phyloP scores from a whole-genome alignment of 2,888 invertebrate species.

The Tribolium freemani region DNA sequence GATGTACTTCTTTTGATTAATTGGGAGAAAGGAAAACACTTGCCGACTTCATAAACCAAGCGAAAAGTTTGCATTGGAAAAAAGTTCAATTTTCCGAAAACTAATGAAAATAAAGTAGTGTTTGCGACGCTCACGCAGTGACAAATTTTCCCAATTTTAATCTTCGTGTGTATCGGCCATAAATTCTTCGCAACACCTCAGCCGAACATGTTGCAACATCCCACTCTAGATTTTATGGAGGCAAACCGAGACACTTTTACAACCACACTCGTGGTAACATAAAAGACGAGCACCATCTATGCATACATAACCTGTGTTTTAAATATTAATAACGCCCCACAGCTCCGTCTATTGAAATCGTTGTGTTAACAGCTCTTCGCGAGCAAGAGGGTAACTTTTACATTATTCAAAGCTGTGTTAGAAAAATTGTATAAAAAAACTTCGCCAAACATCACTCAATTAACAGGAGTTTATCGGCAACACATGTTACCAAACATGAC shows the following conservation, averaged over 20 bases:
- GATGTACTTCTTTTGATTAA: slow-evolving; percentile 14
- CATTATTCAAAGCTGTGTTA: slow-evolving; percentile 8
- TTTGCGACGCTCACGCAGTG: background rate
- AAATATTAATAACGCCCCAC: slow-evolving; percentile 17
- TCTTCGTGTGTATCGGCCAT: slow-evolving; percentile 6
- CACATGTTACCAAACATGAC: slow-evolving; percentile 64
- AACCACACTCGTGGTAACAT: slow-evolving; percentile 24
- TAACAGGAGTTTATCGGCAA: slow-evolving; percentile 56
- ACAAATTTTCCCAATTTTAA: slow-evolving; percentile 12
- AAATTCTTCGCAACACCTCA: slow-evolving; percentile 26
- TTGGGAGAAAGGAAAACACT: slow-evolving; percentile 9
- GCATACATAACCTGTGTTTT: slow-evolving; percentile 32
- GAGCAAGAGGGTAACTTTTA: slow-evolving; percentile 7
- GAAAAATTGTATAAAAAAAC: slow-evolving; percentile 16
- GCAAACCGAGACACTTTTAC: slow-evolving; percentile 38
- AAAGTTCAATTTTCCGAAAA: background rate
- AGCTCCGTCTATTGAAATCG: slow-evolving; percentile 26
- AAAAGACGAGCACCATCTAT: slow-evolving; percentile 35
- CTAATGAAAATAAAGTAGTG: background rate
- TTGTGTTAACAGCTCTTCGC: slow-evolving; percentile 32
- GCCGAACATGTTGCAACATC: slow-evolving; percentile 26
- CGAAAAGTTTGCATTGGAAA: no score
- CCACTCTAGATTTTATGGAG: slow-evolving; percentile 31
- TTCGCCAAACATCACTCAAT: slow-evolving; percentile 44
- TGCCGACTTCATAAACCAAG: background rate